phyloP scores from a whole-genome alignment of 2,888 invertebrate species.

The Mimachlamys varia region DNA sequence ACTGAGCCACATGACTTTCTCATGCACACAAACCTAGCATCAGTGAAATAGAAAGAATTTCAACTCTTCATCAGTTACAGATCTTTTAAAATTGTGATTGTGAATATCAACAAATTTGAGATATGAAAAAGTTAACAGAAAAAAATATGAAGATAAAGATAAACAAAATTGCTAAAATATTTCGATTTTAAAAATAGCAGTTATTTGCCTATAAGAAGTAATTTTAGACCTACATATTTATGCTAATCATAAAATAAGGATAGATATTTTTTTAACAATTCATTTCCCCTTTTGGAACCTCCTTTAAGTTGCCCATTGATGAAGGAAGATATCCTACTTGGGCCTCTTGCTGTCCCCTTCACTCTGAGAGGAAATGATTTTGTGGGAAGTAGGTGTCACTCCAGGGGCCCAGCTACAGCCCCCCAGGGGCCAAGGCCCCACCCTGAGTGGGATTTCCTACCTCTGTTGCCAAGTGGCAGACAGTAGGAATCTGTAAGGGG shows the following conservation, averaged over 20 bases:
- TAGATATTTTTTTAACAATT: no score
- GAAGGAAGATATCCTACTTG: background rate
- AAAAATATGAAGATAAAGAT: no score
- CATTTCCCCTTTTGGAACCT: background rate
- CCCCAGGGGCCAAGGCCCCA: background rate
- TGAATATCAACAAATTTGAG: no score
- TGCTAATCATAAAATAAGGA: no score
- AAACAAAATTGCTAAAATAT: no score
- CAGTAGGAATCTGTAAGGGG: background rate
- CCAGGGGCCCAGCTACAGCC: background rate
- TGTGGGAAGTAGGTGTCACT: constrained; percentile 12
- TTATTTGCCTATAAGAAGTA: no score
- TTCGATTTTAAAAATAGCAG: no score
- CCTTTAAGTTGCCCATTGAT: background rate
- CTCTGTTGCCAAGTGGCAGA: background rate
- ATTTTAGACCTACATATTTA: no score
- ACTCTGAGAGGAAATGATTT: constrained; percentile 1
- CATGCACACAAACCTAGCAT: background rate
- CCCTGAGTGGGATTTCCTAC: background rate
- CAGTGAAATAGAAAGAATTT: no score
- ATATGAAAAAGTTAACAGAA: no score
- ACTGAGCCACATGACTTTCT: background rate
- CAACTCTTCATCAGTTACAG: no score
- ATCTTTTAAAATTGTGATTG: no score
- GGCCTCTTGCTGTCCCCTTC: constrained; percentile 31